phyloP scores from a whole-genome alignment of 2,888 invertebrate genomes.

The Asteroscopus sphinx region DNA sequence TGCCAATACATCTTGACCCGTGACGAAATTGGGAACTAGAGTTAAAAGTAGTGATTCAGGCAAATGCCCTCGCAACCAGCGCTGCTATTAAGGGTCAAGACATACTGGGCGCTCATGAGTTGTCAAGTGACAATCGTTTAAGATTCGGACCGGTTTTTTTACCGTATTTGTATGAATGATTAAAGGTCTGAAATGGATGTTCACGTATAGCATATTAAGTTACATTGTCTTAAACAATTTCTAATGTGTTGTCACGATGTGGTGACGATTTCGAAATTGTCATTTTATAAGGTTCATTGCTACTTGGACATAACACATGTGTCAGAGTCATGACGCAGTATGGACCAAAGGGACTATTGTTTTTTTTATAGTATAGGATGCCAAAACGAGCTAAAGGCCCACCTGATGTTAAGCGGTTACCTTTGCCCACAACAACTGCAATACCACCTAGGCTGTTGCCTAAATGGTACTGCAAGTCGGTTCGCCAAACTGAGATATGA shows the following conservation, averaged over 20 bases:
- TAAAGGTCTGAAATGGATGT: conserved; percentile 34
- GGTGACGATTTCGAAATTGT: conserved; percentile 1
- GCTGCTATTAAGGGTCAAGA: conserved; percentile 2
- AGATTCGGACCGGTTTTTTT: conserved; percentile 24
- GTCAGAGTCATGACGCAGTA: too few species aligned
- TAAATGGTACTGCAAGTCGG: too few species aligned
- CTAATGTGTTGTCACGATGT: conserved; percentile 34
- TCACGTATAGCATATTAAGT: conserved; percentile 36
- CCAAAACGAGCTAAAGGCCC: too few species aligned
- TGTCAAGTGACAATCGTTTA: conserved; percentile 44
- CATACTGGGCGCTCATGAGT: conserved; percentile 15
- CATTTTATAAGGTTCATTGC: neutral
- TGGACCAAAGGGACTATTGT: too few species aligned
- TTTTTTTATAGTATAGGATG: too few species aligned
- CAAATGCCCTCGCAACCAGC: conserved; percentile 3
- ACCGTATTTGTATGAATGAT: conserved; percentile 37
- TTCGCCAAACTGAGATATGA: too few species aligned
- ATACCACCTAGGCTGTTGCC: too few species aligned
- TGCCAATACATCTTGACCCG: conserved; percentile 16
- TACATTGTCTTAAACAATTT: conserved; percentile 5
- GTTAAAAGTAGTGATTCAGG: neutral
- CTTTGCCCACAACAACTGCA: too few species aligned
- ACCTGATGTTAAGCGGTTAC: too few species aligned
- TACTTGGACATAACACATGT: neutral
- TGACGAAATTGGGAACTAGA: conserved; percentile 4